Conservation (phyloP, 2,113 vertebrate genomes). For the Callionymus lyra region DNA sequence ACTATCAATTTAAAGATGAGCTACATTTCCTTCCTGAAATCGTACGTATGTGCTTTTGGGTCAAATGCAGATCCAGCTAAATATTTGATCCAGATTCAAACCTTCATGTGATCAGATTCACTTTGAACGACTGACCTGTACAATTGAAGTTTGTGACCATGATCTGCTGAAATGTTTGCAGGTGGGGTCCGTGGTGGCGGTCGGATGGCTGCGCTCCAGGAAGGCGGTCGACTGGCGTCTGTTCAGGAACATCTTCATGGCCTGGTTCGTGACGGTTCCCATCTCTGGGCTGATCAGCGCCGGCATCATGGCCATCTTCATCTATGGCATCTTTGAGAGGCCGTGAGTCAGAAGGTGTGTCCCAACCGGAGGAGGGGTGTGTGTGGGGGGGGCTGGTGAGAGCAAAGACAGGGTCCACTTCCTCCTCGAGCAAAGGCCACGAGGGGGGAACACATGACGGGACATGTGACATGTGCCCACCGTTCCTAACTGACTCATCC, state of each 20-base stretch:
- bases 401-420: slow-evolving; percentile 30
- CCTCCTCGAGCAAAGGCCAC: slow-evolving; percentile 32
- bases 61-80: no score
- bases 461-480: slow-evolving; percentile 36
- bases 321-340: slow-evolving; percentile 47
- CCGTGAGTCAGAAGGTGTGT: neutral
- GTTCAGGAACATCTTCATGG: slow-evolving; percentile 97
- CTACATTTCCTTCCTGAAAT: no score
- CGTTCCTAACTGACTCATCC: slow-evolving; percentile 46
- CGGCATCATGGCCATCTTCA: slow-evolving; percentile 89
- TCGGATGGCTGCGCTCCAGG: slow-evolving; percentile 90
- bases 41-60: no score
- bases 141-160: neutral
- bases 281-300: slow-evolving; percentile 93
- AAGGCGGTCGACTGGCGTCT: slow-evolving; percentile 95
- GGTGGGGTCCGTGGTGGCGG: slow-evolving; percentile 93
- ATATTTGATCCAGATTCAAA: no score
- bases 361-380: slow-evolving; percentile 17
- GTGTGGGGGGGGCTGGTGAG: slow-evolving; percentile 19
- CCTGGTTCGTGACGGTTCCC: slow-evolving; percentile 96
- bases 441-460: slow-evolving; percentile 12
- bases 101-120: no score
- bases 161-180: slow-evolving; percentile 32
- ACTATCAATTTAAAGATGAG: no score
- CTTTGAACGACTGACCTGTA: no score